Base-by-base conservation (phyloP, 2,888 invertebrate species). In the Acanthococcus lagerstroemiae region DNA sequence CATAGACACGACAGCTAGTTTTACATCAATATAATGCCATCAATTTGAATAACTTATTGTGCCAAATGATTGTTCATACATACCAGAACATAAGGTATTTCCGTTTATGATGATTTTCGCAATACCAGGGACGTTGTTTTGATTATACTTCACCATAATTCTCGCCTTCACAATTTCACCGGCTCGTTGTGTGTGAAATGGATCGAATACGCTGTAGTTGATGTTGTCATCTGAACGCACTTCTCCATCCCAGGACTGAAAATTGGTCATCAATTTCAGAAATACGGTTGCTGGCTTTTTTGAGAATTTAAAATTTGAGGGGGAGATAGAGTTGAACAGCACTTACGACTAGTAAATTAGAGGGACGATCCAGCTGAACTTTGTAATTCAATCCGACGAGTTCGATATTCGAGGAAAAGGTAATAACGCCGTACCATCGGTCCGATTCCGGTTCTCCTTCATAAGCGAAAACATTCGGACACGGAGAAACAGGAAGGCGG, bases 91-190 rank as follows among this genome's bases (percentile, higher is more conserved):
- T 1, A 66, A 45, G 30, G 57, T 66, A 21, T 55, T 66, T 17
- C 66, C 66, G 30, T 66, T 56, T n/a, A 66, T 66, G 7, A 66
- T 55, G 7, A 66, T 66, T 21, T 30, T 56, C 4, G 27, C 17
- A 21, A 56, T 57, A 6, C 76, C 78, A 0, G 84, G 84, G 55
- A 46, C 73, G 21, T 76, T 76, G 55, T 75, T 77, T 0, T 78
- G 75, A 71, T 81, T 80, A 74, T 81, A 83, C 67, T 81, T 81
- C 0, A 84, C 82, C 74, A 83, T 83, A 74, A 84, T 82, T 3
- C 82, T 75, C 6, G 84, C 78, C 0, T 80, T 75, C 1, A 80
- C 76, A 0, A 82, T 80, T 3, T 81, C 80, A 0, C 81, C 82
- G 0, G 82, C 80, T 65, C 78, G 78, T 44, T 84, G 77, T 67